These are phyloP conservation scores for Astyanax mexicanus DNA, from an alignment of 2,797 vertebrate genomes.

Conservation along the genomic window DNA sequence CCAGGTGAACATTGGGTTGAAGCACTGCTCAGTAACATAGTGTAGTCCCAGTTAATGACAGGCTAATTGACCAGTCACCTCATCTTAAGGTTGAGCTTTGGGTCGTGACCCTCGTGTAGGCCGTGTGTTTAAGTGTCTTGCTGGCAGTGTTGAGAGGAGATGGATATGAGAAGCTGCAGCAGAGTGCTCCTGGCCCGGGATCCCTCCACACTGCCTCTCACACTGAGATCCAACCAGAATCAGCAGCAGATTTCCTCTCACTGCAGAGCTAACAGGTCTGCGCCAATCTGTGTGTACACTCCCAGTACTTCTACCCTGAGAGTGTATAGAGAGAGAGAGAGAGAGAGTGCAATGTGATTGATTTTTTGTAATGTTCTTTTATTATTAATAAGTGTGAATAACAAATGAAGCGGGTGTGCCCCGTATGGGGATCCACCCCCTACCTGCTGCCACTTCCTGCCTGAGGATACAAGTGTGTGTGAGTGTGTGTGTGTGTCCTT, in stretches of 20 bases:
- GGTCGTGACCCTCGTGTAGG: not conserved
- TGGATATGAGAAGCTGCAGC: not conserved
- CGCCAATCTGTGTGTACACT: slow-evolving; percentile 5
- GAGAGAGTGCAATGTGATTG: slow-evolving; percentile 23
- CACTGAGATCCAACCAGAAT: not conserved
- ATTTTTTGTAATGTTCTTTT: slow-evolving; percentile 65
- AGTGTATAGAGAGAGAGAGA: not conserved
- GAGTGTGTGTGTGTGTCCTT: slow-evolving; percentile 9
- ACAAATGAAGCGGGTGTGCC: slow-evolving; percentile 76
- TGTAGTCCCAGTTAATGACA: too few relatives aligned
- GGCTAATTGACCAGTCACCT: not conserved
- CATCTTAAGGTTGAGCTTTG: not conserved
- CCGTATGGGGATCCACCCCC: slow-evolving; percentile 73
- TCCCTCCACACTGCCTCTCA: not conserved
- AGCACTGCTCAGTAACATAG: too few relatives aligned
- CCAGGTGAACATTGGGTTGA: too few relatives aligned
- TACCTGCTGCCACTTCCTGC: slow-evolving; percentile 81
- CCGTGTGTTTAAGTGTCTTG: not conserved
- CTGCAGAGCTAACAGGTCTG: not conserved
- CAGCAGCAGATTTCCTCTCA: slow-evolving; percentile 5
- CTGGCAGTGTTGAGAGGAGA: not conserved
- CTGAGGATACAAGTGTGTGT: slow-evolving; percentile 72
- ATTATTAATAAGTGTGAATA: slow-evolving; percentile 86
- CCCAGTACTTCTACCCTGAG: slow-evolving; percentile 7
- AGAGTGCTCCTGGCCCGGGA: not conserved